Evolutionary conservation across 2,113 vertebrate species (phyloP).

Genomic region (Toxostoma redivivum): DNA sequence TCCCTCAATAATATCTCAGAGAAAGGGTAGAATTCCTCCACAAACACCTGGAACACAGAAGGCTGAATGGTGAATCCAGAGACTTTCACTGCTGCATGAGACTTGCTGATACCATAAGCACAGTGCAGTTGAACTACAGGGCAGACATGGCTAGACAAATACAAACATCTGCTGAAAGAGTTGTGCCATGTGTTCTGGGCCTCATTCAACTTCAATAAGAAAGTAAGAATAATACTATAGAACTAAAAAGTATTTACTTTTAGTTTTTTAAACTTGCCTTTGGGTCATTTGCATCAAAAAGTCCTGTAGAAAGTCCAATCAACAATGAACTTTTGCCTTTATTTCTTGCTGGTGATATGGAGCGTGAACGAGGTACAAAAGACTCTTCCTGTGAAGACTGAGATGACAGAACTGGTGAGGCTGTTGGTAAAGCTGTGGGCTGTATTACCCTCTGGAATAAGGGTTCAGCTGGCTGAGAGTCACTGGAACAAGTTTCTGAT

Average conservation of each 20-base stretch:
- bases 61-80: not conserved
- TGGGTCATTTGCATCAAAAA: conserved; percentile 95
- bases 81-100: not conserved
- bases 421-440: conserved; percentile 68
- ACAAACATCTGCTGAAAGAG: not conserved
- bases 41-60: not conserved
- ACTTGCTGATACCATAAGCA: not conserved
- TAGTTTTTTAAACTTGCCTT: conserved; percentile 77
- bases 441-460: conserved; percentile 83
- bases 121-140: not conserved
- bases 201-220: not conserved
- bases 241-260: not conserved
- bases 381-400: conserved; percentile 88
- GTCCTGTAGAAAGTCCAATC: conserved; percentile 91
- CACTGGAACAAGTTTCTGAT: conserved; percentile 33
- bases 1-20: not conserved
- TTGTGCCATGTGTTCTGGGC: not conserved
- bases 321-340: conserved; percentile 83
- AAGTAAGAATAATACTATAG: not conserved
- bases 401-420: conserved; percentile 76
- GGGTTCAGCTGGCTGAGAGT: conserved; percentile 63
- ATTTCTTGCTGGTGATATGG: conserved; percentile 84
- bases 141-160: not conserved
- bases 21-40: not conserved
- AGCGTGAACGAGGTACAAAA: conserved; percentile 80